Percentiles rank a stretch among this genome's conserved stretches.
These are phyloP conservation scores for Neogobius melanostomus DNA, from an alignment of 2,113 vertebrate species.

Conservation along the genomic window DNA sequence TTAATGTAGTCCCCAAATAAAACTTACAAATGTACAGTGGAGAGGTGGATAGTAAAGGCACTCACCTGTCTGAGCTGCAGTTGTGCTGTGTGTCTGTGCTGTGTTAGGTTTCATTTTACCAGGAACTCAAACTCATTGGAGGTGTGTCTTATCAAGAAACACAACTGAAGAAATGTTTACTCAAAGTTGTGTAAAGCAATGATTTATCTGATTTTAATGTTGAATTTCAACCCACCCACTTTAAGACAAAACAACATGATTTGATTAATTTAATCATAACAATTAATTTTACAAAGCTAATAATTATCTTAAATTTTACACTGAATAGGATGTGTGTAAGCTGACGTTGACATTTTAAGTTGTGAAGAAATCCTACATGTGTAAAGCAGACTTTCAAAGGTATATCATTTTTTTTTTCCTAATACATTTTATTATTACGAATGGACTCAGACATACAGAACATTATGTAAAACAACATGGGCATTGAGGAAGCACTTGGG, in stretches of 20 bases:
- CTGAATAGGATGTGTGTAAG: too few species aligned
- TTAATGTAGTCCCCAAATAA: neutral
- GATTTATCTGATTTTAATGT: too few species aligned
- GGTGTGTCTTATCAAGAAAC: neutral
- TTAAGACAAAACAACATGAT: neutral
- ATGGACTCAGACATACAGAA: too few species aligned
- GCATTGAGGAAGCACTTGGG: too few species aligned
- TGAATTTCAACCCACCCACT: neutral
- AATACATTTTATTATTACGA: neutral
- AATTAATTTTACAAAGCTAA: too few species aligned
- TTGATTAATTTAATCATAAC: neutral
- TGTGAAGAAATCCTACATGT: neutral
- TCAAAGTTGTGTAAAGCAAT: too few species aligned
- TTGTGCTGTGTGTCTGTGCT: neutral
- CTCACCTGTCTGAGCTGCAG: neutral
- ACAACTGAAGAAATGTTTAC: neutral
- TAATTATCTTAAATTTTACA: too few species aligned
- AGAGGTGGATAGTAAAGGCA: neutral
- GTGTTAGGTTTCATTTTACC: neutral
- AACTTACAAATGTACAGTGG: neutral
- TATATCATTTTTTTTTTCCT: too few species aligned
- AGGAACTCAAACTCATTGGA: neutral
- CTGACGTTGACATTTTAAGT: too few species aligned
- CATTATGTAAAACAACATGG: too few species aligned
- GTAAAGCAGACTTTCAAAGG: neutral